Evolutionary conservation across 1,140 invertebrate species (phyloP).

Genomic region (Eupristina koningsbergeri): DNA sequence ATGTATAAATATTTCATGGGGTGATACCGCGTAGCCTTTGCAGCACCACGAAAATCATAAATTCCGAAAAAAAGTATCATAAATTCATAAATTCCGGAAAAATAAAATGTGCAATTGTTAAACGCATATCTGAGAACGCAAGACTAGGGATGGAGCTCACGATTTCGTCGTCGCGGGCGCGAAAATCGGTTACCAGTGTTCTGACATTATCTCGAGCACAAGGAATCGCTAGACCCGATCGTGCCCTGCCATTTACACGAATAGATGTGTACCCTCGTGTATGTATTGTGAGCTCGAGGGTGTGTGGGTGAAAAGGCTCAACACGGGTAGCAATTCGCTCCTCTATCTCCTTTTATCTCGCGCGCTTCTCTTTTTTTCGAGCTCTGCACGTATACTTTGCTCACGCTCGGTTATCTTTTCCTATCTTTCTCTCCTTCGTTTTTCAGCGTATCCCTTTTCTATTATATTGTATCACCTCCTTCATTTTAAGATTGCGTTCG

Average conservation of each 20-base stretch:
- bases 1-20: constrained; percentile 45
- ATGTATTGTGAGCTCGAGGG: background rate
- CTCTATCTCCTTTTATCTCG: constrained; percentile 38
- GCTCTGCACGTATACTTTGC: background rate
- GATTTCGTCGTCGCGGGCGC: constrained; percentile 33
- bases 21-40: background rate
- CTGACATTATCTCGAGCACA: constrained; percentile 36
- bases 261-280: constrained; percentile 49
- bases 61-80: constrained; percentile 27
- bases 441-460: background rate
- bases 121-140: background rate
- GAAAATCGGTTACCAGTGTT: constrained; percentile 41
- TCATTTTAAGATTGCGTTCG: constrained; percentile 26
- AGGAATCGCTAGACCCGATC: constrained; percentile 33
- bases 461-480: constrained; percentile 6
- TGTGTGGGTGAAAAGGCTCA: constrained; percentile 48
- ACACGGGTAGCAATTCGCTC: constrained; percentile 49
- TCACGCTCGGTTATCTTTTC: background rate
- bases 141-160: background rate
- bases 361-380: constrained; percentile 37
- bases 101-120: background rate
- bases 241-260: constrained; percentile 61
- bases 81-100: constrained; percentile 20
- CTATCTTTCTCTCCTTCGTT: background rate
- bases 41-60: constrained; percentile 14